Evolutionary conservation across 2,797 vertebrate genomes (phyloP), one percentile per base, ranked within the genome.

Genomic region (Rhincodon typus): DNA sequence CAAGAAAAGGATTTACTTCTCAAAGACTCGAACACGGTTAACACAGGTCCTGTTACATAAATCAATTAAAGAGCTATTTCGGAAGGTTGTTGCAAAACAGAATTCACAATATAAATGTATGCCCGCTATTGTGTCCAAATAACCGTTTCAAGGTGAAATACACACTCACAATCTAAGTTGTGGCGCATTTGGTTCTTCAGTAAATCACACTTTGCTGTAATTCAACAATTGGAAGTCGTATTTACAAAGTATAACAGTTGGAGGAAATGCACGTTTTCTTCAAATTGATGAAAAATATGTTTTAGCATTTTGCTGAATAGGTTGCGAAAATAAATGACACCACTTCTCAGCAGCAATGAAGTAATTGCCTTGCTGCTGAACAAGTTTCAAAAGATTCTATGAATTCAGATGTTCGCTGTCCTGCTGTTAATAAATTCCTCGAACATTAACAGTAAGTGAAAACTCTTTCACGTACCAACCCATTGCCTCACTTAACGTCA

Each of bases 401-500:
- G 90, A 93, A 93, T 93, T 93, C 90, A 93, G 62, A 69, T 93
- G 67, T 67, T 93, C 69, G n/a, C 90, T 93, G 90, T 25, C 90
- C 90, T 21, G 90, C 90, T 93, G 90, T 69, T 69, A n/a, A 67
- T 93, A 69, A 93, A 69, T 93, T 67, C 67, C n/a, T n/a, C 34
- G 62, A 67, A 67, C 62, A 69, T 67, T 67, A 93, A 38, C 90
- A 93, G n/a, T 38, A 69, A 66, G 90, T 93, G 66, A 93, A 93
- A 93, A n/a, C n/a, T 93, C 90, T 66, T 67, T 42, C 62, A 38
- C 62, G 57, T 93, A 67, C 42, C 70, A 94, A 74, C 42, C 94
- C 70, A 53, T 74, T 95, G 69, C 70, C 74, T 95, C 94, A 19
- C 94, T 70, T 46, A 95, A 53, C 69, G 38, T 94, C 94, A 74